Evolutionary conservation across 2,113 vertebrate species (phyloP).

Genomic region (Isichthys henryi): DNA sequence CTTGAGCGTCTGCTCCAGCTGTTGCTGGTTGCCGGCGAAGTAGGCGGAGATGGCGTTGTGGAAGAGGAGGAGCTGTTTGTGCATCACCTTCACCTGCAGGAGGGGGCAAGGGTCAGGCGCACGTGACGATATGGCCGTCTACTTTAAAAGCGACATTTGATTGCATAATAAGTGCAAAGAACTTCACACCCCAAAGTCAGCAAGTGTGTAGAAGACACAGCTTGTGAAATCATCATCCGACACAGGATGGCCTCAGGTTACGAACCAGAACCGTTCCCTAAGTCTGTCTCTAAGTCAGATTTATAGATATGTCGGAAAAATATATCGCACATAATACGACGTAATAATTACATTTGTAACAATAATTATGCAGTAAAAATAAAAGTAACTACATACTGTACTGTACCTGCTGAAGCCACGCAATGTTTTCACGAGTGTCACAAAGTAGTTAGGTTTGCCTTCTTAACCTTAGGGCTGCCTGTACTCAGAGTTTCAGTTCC

Average conservation of each 20-base stretch:
- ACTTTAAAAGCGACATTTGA: neutral
- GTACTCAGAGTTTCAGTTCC: neutral
- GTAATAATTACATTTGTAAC: neutral
- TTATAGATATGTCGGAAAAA: neutral
- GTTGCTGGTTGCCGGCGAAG: conserved; percentile 96
- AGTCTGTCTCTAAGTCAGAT: neutral
- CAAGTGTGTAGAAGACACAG: neutral
- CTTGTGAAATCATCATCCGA: neutral
- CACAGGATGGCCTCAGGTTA: neutral
- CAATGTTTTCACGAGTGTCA: too few relatives aligned
- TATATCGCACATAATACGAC: neutral
- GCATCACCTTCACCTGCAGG: conserved; percentile 92
- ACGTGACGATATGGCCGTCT: neutral
- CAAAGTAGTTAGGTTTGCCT: neutral
- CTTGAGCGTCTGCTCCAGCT: conserved; percentile 89
- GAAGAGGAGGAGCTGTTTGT: conserved; percentile 95
- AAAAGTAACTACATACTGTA: neutral
- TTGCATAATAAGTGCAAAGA: neutral
- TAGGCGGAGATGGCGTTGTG: conserved; percentile 95
- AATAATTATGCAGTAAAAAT: neutral
- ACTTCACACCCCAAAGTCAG: neutral
- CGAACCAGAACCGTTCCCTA: neutral
- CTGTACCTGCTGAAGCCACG: neutral
- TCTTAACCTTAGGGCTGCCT: neutral
- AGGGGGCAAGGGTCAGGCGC: neutral